phyloP scores from a whole-genome alignment of 2,113 vertebrate genomes.

The Albula glossodonta region DNA sequence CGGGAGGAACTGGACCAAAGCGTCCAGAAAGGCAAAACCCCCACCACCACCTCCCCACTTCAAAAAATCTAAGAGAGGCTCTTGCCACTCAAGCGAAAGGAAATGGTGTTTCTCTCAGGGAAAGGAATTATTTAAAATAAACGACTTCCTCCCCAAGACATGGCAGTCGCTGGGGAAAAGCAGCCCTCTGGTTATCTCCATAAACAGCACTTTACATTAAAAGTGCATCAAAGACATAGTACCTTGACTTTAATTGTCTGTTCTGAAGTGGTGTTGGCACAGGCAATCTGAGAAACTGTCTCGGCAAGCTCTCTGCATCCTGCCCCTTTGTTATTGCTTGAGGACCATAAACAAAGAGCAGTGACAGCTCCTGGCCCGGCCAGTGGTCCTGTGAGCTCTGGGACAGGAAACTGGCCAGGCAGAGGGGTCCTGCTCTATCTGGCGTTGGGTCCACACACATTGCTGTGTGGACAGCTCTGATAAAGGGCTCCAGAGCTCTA shows the following conservation, averaged over 20 bases:
- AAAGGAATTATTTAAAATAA: conserved; percentile 19
- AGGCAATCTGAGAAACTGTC: conserved; percentile 36
- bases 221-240: conserved; percentile 55
- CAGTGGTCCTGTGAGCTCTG: conserved; percentile 47
- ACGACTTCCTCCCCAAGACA: conserved; percentile 12
- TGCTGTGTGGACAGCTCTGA: conserved; percentile 17
- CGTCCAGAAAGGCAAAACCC: not conserved
- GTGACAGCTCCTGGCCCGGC: conserved; percentile 39
- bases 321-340: conserved; percentile 58
- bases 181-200: conserved; percentile 29
- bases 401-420: conserved; percentile 48
- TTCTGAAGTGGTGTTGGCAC: conserved; percentile 51
- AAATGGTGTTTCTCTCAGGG: not conserved
- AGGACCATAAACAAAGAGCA: conserved; percentile 52
- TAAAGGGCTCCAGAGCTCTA: conserved; percentile 1
- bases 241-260: conserved; percentile 50
- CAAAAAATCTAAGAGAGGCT: not conserved
- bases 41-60: too few species aligned
- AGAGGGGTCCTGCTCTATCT: conserved; percentile 14
- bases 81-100: not conserved
- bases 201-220: conserved; percentile 33
- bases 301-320: conserved; percentile 49
- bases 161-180: conserved; percentile 15
- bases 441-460: not conserved
- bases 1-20: not conserved